Evolutionary conservation across 2,113 vertebrate species (phyloP).

Genomic region (Hippotragus niger): DNA sequence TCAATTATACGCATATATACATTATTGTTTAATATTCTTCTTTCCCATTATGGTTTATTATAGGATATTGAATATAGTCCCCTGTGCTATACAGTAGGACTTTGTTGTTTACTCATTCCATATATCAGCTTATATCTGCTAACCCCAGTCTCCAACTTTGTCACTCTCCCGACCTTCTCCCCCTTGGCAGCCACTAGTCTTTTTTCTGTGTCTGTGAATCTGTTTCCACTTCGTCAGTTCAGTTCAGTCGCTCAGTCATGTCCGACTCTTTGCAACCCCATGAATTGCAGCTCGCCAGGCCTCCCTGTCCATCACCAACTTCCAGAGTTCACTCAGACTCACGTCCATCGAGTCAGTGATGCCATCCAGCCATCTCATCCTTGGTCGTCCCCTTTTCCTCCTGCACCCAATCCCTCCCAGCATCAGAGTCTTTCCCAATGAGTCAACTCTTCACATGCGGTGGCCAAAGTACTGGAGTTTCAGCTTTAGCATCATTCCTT

Average conservation of each 20-base stretch:
- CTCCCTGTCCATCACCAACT: no score
- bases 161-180: not conserved
- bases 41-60: not conserved
- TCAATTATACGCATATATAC: not conserved
- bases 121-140: not conserved
- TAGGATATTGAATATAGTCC: not conserved
- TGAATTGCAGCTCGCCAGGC: rapidly evolving
- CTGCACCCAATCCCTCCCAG: no score
- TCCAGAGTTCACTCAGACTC: no score
- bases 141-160: not conserved
- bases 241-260: no score
- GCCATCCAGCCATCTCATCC: no score
- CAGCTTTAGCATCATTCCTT: no score
- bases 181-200: not conserved
- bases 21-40: not conserved
- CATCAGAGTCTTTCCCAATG: no score
- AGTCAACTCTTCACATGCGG: no score
- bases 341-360: no score
- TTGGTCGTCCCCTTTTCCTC: no score
- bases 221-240: not conserved
- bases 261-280: no score
- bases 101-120: not conserved
- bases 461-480: no score
- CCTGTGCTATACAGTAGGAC: not conserved
- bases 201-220: not conserved